Evolutionary conservation across 2,888 invertebrate genomes (phyloP).

Genomic region (Drosophila mimetica): DNA sequence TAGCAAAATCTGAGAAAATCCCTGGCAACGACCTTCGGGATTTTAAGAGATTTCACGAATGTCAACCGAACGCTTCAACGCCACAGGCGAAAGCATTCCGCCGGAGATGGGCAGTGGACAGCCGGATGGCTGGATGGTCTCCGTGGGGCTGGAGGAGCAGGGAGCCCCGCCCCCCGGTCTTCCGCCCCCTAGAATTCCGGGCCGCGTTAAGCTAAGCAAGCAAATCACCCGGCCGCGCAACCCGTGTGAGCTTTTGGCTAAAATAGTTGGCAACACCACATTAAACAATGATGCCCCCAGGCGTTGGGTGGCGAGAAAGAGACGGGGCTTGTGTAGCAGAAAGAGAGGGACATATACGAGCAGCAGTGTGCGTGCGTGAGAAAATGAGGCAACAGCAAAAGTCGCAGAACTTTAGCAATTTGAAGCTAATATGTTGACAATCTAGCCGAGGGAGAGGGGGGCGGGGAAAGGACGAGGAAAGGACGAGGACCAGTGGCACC

Average conservation of each 20-base stretch:
- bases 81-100: slow-evolving; percentile 68
- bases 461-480: neutral
- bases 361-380: slow-evolving; percentile 51
- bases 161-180: neutral
- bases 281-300: slow-evolving; percentile 67
- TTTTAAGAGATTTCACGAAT: slow-evolving; percentile 84
- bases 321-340: slow-evolving; percentile 1
- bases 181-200: slow-evolving; percentile 29
- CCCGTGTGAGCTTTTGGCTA: slow-evolving; percentile 78
- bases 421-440: slow-evolving; percentile 81
- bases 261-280: slow-evolving; percentile 82
- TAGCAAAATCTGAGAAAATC: slow-evolving; percentile 85
- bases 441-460: slow-evolving; percentile 49
- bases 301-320: slow-evolving; percentile 5
- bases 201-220: slow-evolving; percentile 71
- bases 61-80: slow-evolving; percentile 82
- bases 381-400: slow-evolving; percentile 74
- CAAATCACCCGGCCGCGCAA: slow-evolving; percentile 73
- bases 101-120: slow-evolving; percentile 37
- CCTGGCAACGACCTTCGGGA: slow-evolving; percentile 85
- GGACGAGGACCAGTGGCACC: slow-evolving; percentile 59
- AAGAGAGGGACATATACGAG: slow-evolving; percentile 6
- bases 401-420: slow-evolving; percentile 80
- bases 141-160: slow-evolving; percentile 8
- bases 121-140: slow-evolving; percentile 14